Evolutionary conservation across 2,113 vertebrate genomes (phyloP).

Genomic region (Lanius ludovicianus): DNA sequence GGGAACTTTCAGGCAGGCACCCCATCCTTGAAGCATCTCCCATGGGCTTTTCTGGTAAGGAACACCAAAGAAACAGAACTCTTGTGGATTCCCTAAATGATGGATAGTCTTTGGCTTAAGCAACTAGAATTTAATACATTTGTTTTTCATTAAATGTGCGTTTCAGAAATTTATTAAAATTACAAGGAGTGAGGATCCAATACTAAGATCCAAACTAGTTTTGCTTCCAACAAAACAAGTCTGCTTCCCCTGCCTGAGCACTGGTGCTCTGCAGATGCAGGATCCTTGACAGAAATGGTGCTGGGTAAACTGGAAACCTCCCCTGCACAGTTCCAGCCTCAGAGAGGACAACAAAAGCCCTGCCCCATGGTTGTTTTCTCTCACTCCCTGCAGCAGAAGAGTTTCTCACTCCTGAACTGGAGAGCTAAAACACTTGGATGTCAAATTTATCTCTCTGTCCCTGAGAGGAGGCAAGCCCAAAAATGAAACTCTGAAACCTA

Average conservation of each 20-base stretch:
- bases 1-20: neutral
- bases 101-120: neutral
- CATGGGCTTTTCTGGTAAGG: neutral
- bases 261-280: neutral
- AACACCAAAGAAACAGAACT: neutral
- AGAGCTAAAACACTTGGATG: conserved; percentile 23
- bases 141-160: neutral
- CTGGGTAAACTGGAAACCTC: neutral
- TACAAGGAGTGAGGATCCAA: neutral
- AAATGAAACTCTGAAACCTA: conserved; percentile 40
- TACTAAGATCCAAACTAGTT: neutral
- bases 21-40: neutral
- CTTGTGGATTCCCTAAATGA: neutral
- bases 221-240: neutral
- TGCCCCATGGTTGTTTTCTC: neutral
- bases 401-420: neutral
- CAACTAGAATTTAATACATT: neutral
- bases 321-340: neutral
- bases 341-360: neutral
- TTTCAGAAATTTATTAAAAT: neutral
- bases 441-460: conserved; percentile 40
- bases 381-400: neutral
- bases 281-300: neutral
- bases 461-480: conserved; percentile 23
- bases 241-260: neutral